Conservation (phyloP, 2,113 vertebrate species). For the Macrotis lagotis region DNA sequence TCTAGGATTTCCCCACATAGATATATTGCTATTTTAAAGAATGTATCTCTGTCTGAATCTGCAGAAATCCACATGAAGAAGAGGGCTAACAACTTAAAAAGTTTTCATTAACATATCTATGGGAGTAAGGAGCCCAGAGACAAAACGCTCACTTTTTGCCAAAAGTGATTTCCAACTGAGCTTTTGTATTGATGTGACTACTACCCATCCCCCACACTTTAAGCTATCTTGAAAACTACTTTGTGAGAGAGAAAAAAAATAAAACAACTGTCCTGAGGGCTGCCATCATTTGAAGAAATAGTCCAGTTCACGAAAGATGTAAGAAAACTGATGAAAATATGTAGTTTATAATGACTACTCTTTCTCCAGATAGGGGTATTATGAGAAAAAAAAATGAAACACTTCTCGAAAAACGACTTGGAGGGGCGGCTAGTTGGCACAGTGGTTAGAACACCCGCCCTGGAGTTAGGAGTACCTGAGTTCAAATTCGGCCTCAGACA, state of each 20-base stretch:
- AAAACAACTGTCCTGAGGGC: not conserved
- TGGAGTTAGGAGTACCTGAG: no score
- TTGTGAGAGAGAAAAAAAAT: not conserved
- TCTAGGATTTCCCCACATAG: not conserved
- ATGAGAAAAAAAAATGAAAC: not conserved
- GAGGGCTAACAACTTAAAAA: constrained; percentile 70
- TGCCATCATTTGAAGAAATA: not conserved
- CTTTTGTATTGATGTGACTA: constrained; percentile 78
- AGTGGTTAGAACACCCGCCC: no score
- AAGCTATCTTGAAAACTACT: not conserved
- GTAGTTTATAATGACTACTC: no score
- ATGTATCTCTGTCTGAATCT: not conserved
- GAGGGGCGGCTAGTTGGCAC: no score
- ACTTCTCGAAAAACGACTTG: not conserved
- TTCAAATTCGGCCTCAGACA: no score
- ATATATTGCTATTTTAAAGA: constrained; percentile 9
- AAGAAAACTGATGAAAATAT: not conserved
- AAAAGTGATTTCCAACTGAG: constrained; percentile 76
- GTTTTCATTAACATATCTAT: constrained; percentile 82
- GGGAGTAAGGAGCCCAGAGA: constrained; percentile 73
- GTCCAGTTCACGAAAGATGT: not conserved
- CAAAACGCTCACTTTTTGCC: constrained; percentile 80
- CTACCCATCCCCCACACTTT: constrained; percentile 38
- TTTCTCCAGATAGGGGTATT: not conserved
- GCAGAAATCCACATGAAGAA: constrained; percentile 44